A percentile compares a stretch with the other conserved stretches of the same genome.
Evolutionary conservation across 35 echinoderm and acorn worm genomes (phyloP).

Genomic region (Apostichopus parvimensis): DNA sequence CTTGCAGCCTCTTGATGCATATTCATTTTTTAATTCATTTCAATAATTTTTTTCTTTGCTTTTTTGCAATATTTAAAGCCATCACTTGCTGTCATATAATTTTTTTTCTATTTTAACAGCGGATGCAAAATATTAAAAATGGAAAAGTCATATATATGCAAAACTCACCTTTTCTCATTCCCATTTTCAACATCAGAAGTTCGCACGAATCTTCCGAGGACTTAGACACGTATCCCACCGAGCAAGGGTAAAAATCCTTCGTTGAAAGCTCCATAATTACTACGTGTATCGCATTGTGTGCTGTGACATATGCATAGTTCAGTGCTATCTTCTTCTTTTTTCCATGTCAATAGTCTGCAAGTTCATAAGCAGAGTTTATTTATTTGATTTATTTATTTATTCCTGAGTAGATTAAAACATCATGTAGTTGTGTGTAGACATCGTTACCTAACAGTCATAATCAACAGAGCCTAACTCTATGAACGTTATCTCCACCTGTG

Average conservation of each 20-base stretch:
- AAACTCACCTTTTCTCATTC: slow-evolving; percentile 33
- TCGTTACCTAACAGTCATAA: neutral
- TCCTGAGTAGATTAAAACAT: neutral
- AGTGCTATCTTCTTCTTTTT: neutral
- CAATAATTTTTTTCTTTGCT: no score
- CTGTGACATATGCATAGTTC: slow-evolving; percentile 10
- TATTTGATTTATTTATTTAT: neutral
- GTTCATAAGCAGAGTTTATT: neutral
- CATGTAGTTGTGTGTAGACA: neutral
- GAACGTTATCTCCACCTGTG: no score
- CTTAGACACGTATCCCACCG: slow-evolving; percentile 26
- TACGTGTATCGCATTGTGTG: slow-evolving; percentile 38
- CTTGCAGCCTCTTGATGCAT: neutral
- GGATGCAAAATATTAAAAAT: neutral
- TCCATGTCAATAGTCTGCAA: neutral
- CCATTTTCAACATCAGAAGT: slow-evolving; percentile 28
- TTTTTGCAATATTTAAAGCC: no score
- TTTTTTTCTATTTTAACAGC: neutral
- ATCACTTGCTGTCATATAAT: no score
- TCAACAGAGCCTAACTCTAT: no score
- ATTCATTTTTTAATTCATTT: neutral
- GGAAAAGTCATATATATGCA: neutral
- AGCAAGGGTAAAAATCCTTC: slow-evolving; percentile 30
- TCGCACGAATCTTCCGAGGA: slow-evolving; percentile 17
- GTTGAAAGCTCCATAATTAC: slow-evolving; percentile 27